Evolutionary conservation across 1,140 invertebrate species (phyloP).

Genomic region (Stegodyphus mimosarum): DNA sequence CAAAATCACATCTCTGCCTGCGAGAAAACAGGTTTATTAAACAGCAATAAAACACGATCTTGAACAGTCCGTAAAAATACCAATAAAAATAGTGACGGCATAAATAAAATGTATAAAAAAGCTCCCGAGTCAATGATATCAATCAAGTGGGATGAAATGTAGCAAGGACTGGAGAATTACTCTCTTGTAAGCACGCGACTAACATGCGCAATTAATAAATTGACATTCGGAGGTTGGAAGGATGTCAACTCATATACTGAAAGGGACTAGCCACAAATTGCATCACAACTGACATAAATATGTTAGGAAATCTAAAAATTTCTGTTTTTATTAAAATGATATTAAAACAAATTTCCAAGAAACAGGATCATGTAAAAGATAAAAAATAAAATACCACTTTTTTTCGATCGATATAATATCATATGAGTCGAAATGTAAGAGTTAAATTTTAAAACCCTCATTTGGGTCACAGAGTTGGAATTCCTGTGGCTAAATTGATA

Average conservation of each 20-base stretch:
- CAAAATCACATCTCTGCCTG: too few species aligned
- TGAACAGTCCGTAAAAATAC: constrained; percentile 23
- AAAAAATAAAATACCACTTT: too few species aligned
- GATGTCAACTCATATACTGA: background rate
- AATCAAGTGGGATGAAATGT: constrained; percentile 39
- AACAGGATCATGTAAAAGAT: too few species aligned
- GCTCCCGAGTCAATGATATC: constrained; percentile 21
- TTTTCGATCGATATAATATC: too few species aligned
- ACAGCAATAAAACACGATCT: constrained; percentile 33
- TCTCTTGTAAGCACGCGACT: constrained; percentile 34
- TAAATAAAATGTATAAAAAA: constrained; percentile 23
- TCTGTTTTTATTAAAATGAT: too few species aligned
- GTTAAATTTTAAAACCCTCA: too few species aligned
- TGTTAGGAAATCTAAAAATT: too few species aligned
- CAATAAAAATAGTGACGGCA: constrained; percentile 19
- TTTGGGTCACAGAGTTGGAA: too few species aligned
- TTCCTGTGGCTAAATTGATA: too few species aligned
- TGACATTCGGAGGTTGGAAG: background rate
- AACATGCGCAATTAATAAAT: constrained; percentile 50
- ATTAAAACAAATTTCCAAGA: too few species aligned
- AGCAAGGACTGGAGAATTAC: constrained; percentile 34
- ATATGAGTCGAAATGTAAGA: too few species aligned
- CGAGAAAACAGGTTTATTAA: constrained; percentile 30
- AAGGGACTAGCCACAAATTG: background rate
- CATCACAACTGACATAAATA: background rate